Evolutionary conservation across 1,140 invertebrate species (phyloP).

Genomic region (Stenopsyche tienmushanensis): DNA sequence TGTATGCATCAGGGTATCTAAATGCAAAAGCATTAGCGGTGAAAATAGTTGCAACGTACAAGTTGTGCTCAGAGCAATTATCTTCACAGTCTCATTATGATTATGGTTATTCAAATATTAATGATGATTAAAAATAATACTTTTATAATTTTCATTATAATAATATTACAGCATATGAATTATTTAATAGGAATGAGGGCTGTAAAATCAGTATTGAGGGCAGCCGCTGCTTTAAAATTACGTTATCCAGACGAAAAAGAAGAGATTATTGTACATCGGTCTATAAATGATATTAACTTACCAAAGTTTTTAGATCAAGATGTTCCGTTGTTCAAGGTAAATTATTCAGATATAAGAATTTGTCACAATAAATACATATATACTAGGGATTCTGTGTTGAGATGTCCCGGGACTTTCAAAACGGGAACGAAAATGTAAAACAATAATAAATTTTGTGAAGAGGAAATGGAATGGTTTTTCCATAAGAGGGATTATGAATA

Average conservation of each 20-base stretch:
- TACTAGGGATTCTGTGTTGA: too few species aligned
- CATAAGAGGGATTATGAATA: too few species aligned
- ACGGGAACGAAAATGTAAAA: too few species aligned
- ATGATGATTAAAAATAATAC: neutral
- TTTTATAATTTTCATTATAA: conserved; percentile 9
- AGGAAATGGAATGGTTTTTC: neutral
- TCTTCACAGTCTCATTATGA: conserved; percentile 96
- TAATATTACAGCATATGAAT: neutral
- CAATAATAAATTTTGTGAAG: neutral
- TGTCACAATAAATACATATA: conserved; percentile 1
- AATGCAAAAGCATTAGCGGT: conserved; percentile 84
- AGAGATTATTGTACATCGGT: conserved; percentile 79
- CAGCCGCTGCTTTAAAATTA: conserved; percentile 87
- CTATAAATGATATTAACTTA: conserved; percentile 92
- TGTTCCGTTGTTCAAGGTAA: conserved; percentile 79
- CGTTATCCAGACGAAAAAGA: conserved; percentile 84
- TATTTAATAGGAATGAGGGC: conserved; percentile 68
- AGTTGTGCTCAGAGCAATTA: conserved; percentile 90
- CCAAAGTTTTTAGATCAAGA: conserved; percentile 90
- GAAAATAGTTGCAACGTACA: conserved; percentile 94
- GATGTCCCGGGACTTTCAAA: too few species aligned
- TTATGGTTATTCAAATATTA: conserved; percentile 67
- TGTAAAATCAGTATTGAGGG: conserved; percentile 86
- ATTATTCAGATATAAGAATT: neutral
- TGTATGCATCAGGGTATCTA: conserved; percentile 93